Base-by-base conservation (phyloP, 2,888 invertebrate genomes). In the Erannis defoliaria region DNA sequence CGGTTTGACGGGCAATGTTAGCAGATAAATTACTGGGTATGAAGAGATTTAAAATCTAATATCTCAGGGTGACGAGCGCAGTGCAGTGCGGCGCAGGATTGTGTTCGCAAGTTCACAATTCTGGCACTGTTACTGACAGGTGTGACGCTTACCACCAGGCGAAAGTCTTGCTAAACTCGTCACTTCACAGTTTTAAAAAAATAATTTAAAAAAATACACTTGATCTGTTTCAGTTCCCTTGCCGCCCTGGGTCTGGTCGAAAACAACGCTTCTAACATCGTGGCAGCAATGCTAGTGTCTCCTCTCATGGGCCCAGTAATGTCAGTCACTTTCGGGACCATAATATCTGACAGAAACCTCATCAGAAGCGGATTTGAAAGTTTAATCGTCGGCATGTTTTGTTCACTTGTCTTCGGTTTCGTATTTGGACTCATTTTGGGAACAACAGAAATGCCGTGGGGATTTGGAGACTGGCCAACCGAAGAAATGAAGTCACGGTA, bases 301-400 rank as follows among this genome's bases (percentile, higher is more conserved):
- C 96, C 96, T 0, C 90, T 96, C 10, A 96, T 96, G 96, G 97
- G 97, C 0, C 97, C 97, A 0, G 97, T 97, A 12, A 96, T 97
- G 95, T 97, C 97, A n/a, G 95, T 96, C 68, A 97, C 97, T 55
- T 97, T 97, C 81, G 97, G 97, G 6, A 94, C 95, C 19, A 96
- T 97, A 64, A 96, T 97, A 73, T 94, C 96, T 23, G 97, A 97
- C 81, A 88, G 94, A 72, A 93, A 94, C 67, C 93, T 97, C 6
- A 94, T 96, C 71, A 94, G 93, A 73, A 94, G 95, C 61, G 97
- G 97, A 2, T 93, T 97, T 37, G 94, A 95, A 62, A 95, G 96
- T 67, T 93, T 97, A 62, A 77, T 94, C 0, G 82, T 95, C 16
- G 97, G 97, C 33, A 95, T 97, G 90, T 82, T 95, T 0, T 84